These are phyloP conservation scores for Latrodectus hesperus DNA, from an alignment of 2,888 invertebrate genomes.

Conservation along the genomic window DNA sequence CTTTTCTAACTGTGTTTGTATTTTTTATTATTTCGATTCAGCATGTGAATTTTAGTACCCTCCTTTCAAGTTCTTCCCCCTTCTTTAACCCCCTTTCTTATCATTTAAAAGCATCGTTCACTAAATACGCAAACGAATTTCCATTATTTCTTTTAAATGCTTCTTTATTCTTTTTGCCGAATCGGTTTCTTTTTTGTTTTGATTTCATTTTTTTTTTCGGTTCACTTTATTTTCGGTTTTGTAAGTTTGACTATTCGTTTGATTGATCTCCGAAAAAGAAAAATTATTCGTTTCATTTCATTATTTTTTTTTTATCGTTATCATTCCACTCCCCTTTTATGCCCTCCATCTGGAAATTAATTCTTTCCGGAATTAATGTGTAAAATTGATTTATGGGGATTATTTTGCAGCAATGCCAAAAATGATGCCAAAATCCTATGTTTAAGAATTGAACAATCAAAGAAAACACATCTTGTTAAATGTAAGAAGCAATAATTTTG, in stretches of 20 bases:
- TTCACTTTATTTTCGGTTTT: constrained; percentile 5
- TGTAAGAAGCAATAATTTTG: no score
- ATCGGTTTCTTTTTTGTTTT: not conserved
- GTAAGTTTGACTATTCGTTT: constrained; percentile 2
- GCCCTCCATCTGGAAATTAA: not conserved
- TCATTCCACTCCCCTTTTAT: not conserved
- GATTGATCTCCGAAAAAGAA: not conserved
- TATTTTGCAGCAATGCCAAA: not conserved
- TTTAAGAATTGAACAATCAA: no score
- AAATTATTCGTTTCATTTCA: not conserved
- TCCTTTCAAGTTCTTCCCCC: constrained; percentile 7
- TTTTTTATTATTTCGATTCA: constrained; percentile 19
- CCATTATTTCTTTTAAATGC: constrained; percentile 30
- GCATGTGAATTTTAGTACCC: constrained; percentile 43
- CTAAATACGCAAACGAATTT: constrained; percentile 35
- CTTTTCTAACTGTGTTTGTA: constrained; percentile 17
- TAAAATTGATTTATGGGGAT: not conserved
- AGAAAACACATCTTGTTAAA: no score
- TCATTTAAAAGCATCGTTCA: constrained; percentile 29
- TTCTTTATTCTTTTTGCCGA: constrained; percentile 8
- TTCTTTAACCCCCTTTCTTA: not conserved
- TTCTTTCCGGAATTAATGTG: not conserved
- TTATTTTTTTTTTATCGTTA: not conserved
- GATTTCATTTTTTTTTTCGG: not conserved
- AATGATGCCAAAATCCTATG: no score